Conservation (phyloP, 2,888 invertebrate species). For the Phasia obesa region DNA sequence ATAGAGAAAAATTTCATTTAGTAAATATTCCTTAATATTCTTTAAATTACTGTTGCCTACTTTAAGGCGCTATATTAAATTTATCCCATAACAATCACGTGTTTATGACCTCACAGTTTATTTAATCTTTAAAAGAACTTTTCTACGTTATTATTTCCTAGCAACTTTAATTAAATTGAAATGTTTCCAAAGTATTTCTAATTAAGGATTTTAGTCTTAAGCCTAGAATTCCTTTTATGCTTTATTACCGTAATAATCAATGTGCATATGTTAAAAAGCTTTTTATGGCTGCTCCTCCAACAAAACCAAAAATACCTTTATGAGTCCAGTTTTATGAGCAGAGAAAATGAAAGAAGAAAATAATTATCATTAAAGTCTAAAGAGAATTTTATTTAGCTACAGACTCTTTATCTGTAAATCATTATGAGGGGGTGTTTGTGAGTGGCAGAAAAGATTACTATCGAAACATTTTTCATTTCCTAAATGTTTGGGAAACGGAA, state of each 20-base stretch:
- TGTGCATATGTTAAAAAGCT: constrained; percentile 39
- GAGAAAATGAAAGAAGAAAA: constrained; percentile 6
- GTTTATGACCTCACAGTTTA: constrained; percentile 12
- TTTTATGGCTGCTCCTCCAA: constrained; percentile 11
- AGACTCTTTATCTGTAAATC: constrained; percentile 26
- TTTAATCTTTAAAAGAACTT: neutral
- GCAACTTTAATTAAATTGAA: constrained; percentile 62
- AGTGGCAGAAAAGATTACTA: constrained; percentile 30
- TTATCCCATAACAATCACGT: neutral
- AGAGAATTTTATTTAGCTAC: constrained; percentile 35
- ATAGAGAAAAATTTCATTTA: constrained; percentile 1
- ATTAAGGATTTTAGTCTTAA: constrained; percentile 56
- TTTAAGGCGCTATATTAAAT: neutral
- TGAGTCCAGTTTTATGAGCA: constrained; percentile 50
- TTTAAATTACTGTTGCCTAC: constrained; percentile 4
- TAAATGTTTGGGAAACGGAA: constrained; percentile 40
- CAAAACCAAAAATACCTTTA: constrained; percentile 51
- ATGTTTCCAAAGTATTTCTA: constrained; percentile 54
- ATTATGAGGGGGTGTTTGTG: neutral
- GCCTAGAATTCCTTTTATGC: constrained; percentile 22
- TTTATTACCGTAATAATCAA: constrained; percentile 37
- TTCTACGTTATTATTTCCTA: neutral
- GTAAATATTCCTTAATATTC: neutral
- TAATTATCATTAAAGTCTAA: constrained; percentile 27
- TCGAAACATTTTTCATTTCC: constrained; percentile 60